A percentile compares a stretch with the other conserved stretches of the same genome.
These are phyloP conservation scores for Heterodera carotae DNA, from an alignment of 1,140 invertebrate genomes.

Conservation along the genomic window DNA sequence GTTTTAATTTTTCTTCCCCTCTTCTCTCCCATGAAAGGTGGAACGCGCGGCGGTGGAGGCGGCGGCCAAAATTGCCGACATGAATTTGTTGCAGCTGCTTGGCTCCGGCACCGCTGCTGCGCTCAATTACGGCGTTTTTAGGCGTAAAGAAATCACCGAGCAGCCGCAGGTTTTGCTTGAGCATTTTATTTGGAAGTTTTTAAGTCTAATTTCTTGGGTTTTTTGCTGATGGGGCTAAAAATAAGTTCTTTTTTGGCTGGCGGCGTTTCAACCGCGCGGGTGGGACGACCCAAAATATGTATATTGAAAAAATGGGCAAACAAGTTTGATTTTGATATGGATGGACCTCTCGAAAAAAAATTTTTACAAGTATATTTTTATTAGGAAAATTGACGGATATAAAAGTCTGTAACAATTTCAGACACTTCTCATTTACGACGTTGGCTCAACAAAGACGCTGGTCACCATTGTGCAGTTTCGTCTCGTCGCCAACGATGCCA, in stretches of 20 bases:
- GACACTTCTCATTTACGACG: constrained; percentile 93
- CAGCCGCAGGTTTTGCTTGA: constrained; percentile 72
- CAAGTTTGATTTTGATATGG: too few relatives aligned
- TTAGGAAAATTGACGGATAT: too few relatives aligned
- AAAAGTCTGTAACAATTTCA: not conserved
- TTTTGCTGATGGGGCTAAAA: not conserved
- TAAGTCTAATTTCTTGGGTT: too few relatives aligned
- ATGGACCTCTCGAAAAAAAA: not conserved
- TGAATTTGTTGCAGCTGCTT: constrained; percentile 76
- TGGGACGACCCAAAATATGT: too few relatives aligned
- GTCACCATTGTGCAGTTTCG: constrained; percentile 87
- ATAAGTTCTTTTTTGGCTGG: not conserved
- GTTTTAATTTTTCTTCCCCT: not conserved
- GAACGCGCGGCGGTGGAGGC: constrained; percentile 82
- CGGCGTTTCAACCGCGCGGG: too few relatives aligned
- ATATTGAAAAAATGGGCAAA: too few relatives aligned
- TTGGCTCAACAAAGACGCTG: constrained; percentile 90
- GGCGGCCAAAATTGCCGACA: constrained; percentile 83
- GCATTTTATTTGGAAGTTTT: not conserved
- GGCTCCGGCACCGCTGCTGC: constrained; percentile 73
- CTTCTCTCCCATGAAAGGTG: constrained; percentile 65
- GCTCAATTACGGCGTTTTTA: constrained; percentile 94
- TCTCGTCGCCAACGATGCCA: constrained; percentile 76
- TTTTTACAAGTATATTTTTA: too few relatives aligned
- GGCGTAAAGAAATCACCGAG: constrained; percentile 91